Conservation (phyloP, 2,797 vertebrate genomes). For the Lophius americanus region DNA sequence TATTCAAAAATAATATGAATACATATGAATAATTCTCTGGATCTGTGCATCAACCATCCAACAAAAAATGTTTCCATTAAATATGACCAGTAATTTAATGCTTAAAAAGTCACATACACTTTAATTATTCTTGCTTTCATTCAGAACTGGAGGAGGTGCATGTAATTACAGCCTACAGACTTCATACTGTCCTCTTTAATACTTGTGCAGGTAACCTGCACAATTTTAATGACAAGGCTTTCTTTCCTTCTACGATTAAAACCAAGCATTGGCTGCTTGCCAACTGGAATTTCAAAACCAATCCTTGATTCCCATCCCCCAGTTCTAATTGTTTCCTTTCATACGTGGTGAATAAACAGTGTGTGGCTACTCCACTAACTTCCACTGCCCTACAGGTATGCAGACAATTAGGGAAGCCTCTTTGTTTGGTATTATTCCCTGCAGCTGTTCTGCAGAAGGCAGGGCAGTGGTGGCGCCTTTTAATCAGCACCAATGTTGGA, state of each 20-base stretch:
- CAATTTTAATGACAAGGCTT: not conserved
- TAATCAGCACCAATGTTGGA: conserved; percentile 71
- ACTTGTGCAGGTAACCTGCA: not conserved
- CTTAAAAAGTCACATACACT: not conserved
- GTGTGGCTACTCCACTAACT: conserved; percentile 49
- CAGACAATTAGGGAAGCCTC: conserved; percentile 68
- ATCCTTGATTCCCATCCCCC: not conserved
- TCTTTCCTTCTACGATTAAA: conserved; percentile 1
- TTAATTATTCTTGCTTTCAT: not conserved
- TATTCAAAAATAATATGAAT: too few species aligned
- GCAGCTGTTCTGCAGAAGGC: conserved; percentile 60
- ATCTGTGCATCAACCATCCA: too few species aligned
- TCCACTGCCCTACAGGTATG: conserved; percentile 70
- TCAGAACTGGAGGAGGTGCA: not conserved
- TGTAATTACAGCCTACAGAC: not conserved
- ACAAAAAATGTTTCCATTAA: not conserved
- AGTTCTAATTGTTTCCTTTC: conserved; percentile 48
- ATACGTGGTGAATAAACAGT: conserved; percentile 47
- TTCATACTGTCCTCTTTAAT: not conserved
- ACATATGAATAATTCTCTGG: too few species aligned
- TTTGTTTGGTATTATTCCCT: conserved; percentile 65
- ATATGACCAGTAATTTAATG: not conserved
- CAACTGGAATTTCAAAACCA: conserved; percentile 8
- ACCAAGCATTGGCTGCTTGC: not conserved
- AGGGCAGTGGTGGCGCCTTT: conserved; percentile 65